Percentiles rank a stretch among this genome's conserved stretches.
Evolutionary conservation across 1,140 invertebrate genomes (phyloP).

Genomic region (Camponotus pennsylvanicus): DNA sequence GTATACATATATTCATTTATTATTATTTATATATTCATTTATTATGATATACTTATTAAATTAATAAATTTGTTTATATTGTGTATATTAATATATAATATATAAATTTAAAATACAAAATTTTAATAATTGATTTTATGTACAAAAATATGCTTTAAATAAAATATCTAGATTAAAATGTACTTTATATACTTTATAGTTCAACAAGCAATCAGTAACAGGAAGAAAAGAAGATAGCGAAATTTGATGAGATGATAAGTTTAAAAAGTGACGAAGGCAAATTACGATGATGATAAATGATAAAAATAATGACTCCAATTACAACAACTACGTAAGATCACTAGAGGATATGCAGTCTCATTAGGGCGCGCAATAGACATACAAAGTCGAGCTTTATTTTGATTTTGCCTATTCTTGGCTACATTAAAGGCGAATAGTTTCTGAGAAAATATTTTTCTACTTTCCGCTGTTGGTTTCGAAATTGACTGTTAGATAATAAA

Average conservation of each 20-base stretch:
- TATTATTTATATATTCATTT: not conserved
- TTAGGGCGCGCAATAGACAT: not conserved
- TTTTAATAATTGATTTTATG: slow-evolving; percentile 2
- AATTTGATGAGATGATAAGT: not conserved
- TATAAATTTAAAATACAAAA: not conserved
- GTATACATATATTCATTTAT: no score
- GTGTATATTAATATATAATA: not conserved
- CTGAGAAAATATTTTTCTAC: not conserved
- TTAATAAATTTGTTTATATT: no score
- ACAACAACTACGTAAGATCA: not conserved
- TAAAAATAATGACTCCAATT: slow-evolving; percentile 50
- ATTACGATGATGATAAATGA: slow-evolving; percentile 40
- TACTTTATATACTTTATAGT: not conserved
- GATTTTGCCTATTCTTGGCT: not conserved
- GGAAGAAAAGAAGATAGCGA: not conserved
- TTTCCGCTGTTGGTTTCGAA: not conserved
- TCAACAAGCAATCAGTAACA: not conserved
- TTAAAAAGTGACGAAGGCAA: not conserved
- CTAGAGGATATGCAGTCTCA: not conserved
- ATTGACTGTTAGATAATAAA: slow-evolving; percentile 17
- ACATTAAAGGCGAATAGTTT: not conserved
- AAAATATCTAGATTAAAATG: not conserved
- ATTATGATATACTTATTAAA: no score
- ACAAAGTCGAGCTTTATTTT: not conserved
- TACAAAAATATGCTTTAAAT: not conserved